Evolutionary conservation across 2,797 vertebrate genomes (phyloP).

Genomic region (Dendrocincla fuliginosa): DNA sequence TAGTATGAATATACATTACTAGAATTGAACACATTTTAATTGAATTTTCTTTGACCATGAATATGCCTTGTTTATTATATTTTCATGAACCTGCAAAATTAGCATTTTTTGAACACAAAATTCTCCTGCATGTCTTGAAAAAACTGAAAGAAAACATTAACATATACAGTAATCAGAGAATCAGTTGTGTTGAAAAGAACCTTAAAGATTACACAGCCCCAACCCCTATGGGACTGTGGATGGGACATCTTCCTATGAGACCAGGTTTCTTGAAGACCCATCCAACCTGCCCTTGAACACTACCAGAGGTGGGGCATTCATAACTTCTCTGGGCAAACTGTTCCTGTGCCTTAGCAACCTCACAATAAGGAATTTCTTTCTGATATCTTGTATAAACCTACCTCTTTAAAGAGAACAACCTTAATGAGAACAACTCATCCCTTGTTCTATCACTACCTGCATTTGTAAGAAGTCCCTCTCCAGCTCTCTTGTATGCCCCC

Average conservation of each 20-base stretch:
- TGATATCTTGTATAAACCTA: not conserved
- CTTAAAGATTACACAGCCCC: not conserved
- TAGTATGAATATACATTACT: not conserved
- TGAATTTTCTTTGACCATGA: not conserved
- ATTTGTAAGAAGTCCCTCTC: not conserved
- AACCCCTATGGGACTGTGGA: not conserved
- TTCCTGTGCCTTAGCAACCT: rapidly evolving
- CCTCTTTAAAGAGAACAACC: not conserved
- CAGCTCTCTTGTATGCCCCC: too few species aligned
- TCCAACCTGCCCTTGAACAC: not conserved
- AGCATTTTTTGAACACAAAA: not conserved
- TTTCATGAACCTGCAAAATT: not conserved
- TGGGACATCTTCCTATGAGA: not conserved
- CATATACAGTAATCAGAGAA: not conserved
- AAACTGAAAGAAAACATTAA: not conserved
- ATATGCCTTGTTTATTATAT: not conserved
- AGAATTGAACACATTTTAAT: not conserved
- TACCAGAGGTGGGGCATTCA: not conserved
- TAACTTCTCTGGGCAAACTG: too few species aligned
- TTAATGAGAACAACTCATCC: too few species aligned
- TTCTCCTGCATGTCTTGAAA: not conserved
- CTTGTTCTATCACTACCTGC: too few species aligned
- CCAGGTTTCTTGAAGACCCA: not conserved
- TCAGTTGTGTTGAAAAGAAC: not conserved
- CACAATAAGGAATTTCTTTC: not conserved